Evolutionary conservation across 2,113 vertebrate genomes (phyloP).

Genomic region (Lathamus discolor): DNA sequence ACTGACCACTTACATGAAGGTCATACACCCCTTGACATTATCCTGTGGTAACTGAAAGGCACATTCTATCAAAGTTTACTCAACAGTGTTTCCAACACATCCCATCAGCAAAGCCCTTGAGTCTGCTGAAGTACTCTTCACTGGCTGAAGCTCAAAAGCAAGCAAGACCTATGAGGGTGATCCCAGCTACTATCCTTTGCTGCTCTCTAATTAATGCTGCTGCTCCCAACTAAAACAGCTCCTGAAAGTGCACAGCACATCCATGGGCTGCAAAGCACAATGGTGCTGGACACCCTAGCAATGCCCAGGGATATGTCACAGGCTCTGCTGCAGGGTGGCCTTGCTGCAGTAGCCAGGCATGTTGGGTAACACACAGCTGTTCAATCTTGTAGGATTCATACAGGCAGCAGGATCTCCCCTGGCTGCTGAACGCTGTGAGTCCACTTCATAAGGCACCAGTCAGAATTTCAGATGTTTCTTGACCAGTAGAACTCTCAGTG

Average conservation of each 20-base stretch:
- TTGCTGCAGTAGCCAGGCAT: rapidly evolving
- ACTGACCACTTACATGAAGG: not conserved
- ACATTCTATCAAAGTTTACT: not conserved
- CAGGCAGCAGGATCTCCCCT: not conserved
- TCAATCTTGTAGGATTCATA: not conserved
- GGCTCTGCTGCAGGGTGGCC: not conserved
- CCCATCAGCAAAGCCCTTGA: not conserved
- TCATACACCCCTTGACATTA: rapidly evolving
- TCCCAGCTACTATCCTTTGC: not conserved
- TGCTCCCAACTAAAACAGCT: not conserved
- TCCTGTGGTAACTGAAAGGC: not conserved
- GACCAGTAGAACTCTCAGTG: not conserved
- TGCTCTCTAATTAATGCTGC: not conserved
- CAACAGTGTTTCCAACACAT: not conserved
- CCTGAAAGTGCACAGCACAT: not conserved
- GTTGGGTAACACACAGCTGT: not conserved
- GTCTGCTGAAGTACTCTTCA: not conserved
- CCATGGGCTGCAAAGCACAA: rapidly evolving
- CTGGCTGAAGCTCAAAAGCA: not conserved
- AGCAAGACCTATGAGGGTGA: not conserved
- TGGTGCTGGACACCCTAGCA: not conserved
- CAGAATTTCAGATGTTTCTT: not conserved
- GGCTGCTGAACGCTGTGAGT: not conserved
- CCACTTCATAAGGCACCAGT: not conserved
- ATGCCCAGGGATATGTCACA: not conserved